Percentiles rank a stretch among this genome's conserved stretches.
Evolutionary conservation across 2,888 invertebrate genomes (phyloP).

Genomic region (Scrobipalpa costella): DNA sequence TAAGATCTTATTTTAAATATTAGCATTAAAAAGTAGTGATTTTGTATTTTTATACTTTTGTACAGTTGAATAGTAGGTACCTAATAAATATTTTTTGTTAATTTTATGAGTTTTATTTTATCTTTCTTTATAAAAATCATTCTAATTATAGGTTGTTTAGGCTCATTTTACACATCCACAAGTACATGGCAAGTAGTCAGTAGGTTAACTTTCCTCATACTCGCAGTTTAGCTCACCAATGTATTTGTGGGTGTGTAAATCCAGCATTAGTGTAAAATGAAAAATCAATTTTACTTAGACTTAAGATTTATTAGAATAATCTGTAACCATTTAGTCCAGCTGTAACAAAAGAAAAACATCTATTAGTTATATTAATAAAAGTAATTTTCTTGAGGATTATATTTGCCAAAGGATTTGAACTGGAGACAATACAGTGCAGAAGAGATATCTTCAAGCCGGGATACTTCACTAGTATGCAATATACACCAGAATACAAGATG

Average conservation of each 20-base stretch:
- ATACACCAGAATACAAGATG: too few species aligned
- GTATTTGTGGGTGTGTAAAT: too few species aligned
- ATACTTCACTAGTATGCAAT: too few species aligned
- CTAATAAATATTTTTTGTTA: constrained; percentile 21
- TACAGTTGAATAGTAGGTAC: constrained; percentile 52
- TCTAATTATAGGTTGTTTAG: too few species aligned
- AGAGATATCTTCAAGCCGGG: not conserved
- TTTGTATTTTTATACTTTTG: constrained; percentile 60
- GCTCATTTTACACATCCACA: too few species aligned
- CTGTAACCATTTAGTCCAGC: constrained; percentile 78
- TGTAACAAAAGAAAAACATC: constrained; percentile 72
- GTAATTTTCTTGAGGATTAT: not conserved
- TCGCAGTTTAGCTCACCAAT: too few species aligned
- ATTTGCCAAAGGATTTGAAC: not conserved
- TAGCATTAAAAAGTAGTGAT: constrained; percentile 34
- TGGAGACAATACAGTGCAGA: too few species aligned
- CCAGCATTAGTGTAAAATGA: not conserved
- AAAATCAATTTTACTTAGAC: constrained; percentile 43
- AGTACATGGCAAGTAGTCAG: too few species aligned
- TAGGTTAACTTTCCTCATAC: too few species aligned
- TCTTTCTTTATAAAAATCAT: too few species aligned
- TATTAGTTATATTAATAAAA: not conserved
- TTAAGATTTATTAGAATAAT: constrained; percentile 56
- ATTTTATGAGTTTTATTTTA: constrained; percentile 12
- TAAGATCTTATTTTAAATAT: constrained; percentile 29